A percentile compares a stretch with the other conserved stretches of the same genome.
Evolutionary conservation across 2,888 invertebrate genomes (phyloP).

Genomic region (Caenorhabditis sulstoni): DNA sequence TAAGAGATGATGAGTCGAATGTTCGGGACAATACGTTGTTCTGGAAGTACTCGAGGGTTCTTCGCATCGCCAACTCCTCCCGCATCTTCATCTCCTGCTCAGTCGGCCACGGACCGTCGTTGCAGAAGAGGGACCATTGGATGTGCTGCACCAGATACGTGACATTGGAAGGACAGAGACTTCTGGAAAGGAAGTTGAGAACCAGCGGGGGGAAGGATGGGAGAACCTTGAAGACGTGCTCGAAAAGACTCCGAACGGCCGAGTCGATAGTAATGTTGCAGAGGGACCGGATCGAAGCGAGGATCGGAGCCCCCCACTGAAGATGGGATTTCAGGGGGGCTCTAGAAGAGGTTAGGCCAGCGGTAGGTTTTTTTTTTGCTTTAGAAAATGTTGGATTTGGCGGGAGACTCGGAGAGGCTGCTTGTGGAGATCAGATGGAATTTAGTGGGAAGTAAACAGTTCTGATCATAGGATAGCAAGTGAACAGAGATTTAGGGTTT

Average conservation of each 20-base stretch:
- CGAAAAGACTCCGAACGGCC: slow-evolving; percentile 18
- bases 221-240: not conserved
- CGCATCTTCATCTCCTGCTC: slow-evolving; percentile 74
- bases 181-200: slow-evolving; percentile 36
- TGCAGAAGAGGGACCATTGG: slow-evolving; percentile 67
- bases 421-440: too few species aligned
- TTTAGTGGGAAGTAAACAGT: too few species aligned
- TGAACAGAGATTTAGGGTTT: not conserved
- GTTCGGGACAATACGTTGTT: slow-evolving; percentile 17
- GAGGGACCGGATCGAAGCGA: slow-evolving; percentile 36
- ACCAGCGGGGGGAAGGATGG: not conserved
- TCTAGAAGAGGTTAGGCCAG: slow-evolving; percentile 49
- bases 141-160: slow-evolving; percentile 62
- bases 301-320: slow-evolving; percentile 19
- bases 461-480: not conserved
- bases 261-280: slow-evolving; percentile 43
- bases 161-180: slow-evolving; percentile 30
- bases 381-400: too few species aligned
- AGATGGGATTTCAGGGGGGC: slow-evolving; percentile 22
- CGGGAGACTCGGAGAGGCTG: too few species aligned
- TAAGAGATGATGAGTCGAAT: too few species aligned
- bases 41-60: slow-evolving; percentile 67
- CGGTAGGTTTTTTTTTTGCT: too few species aligned
- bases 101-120: slow-evolving; percentile 63
- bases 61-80: slow-evolving; percentile 72